Base-by-base conservation (phyloP, 2,797 vertebrate genomes). In the Discoglossus pictus region DNA sequence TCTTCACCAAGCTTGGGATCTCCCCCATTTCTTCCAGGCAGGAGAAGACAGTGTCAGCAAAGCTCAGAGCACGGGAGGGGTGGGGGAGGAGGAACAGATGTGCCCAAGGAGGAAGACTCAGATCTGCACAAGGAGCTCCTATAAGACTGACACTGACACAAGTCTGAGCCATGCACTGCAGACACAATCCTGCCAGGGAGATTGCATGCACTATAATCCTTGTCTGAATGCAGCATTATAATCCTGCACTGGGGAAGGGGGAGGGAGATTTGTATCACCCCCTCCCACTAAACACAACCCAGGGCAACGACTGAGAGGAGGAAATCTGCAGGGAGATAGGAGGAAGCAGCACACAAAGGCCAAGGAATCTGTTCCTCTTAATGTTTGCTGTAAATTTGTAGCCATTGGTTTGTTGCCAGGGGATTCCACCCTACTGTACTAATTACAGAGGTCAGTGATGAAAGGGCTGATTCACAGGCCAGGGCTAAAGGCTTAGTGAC, bases 1-100 rank as follows among this genome's bases (percentile, higher is more conserved):
- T 93, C 79, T 90, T 92, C 68, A 98, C 88, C 66, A 95, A 64
- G 50, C 89, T 89, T 1, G 94, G 93, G 20, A 95, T 85, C 82
- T 93, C 91, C 58, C 89, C 89, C 95, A 96, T 97, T 61, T 77
- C 75, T 78, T 8, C 42, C 43, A 21, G 38, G 50, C 12, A 25
- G 8, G 21, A 40, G 12, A 74, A 35, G 75, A 72, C 53, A 35
- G 51, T 17, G 53, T 31, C 46, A 63, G 40, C n/a, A n/a, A n/a
- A n/a, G n/a, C n/a, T 73, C 68, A n/a, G 65, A 59, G 55, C 17
- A 2, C 40, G 61, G 72, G 71, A 39, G 61, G 12, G 62, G 44
- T 13, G 68, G 59, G 42, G 31, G 24, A 38, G 5, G 50, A 60
- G 51, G 78, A 75, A 55, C 72, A 71, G 72, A 78, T 74, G 74